Base-by-base conservation (phyloP, 2,113 vertebrate genomes). In the Ovibos moschatus region DNA sequence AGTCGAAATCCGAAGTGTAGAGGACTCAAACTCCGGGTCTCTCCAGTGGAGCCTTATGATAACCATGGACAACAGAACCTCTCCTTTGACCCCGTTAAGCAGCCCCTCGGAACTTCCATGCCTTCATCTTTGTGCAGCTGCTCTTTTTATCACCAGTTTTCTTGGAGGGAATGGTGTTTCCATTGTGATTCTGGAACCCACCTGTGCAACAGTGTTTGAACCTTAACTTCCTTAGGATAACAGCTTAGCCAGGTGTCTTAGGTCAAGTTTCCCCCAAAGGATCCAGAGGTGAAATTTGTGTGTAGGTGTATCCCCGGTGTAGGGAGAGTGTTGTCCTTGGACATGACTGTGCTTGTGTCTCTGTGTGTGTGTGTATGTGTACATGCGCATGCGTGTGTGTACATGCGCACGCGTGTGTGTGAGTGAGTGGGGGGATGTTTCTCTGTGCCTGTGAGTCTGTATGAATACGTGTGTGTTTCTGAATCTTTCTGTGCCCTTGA, bases 351-450 rank as follows among this genome's bases (percentile, higher is more conserved):
- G 9, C 50, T 2, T 33, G 50, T 79, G 13, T 51, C 13, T 33
- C 7, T 36, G 40, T 51, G 17, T 27, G 23, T n/a, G 5, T 36
- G 21, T 11, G 40, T 33, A 13, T 15, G 28, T 16, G 30, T 10
- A 12, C 47, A 14, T 11, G 4, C 15, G 21, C 7, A 21, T 17
- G 4, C 11, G 2, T 0, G 6, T 2, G 30, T 5, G 4, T 5
- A 9, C 45, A 47, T 8, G 8, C 25, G 15, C 43, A 43, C 7
- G 43, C 2, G 14, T 25, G 40, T 28, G 60, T 30, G 28, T 17
- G 27, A 8, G 25, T 30, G 25, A n/a, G 23, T 57, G 28, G 16
- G 36, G 64, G n/a, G n/a, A 30, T 5, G 6, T 25, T 30, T 47
- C 25, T 57, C 67, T 57, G 15, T 25, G 64, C 14, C 58, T 21